Percentiles rank a stretch among this genome's conserved stretches.
Evolutionary conservation across 2,113 vertebrate species (phyloP).

Genomic region (Herpetotheres cachinnans): DNA sequence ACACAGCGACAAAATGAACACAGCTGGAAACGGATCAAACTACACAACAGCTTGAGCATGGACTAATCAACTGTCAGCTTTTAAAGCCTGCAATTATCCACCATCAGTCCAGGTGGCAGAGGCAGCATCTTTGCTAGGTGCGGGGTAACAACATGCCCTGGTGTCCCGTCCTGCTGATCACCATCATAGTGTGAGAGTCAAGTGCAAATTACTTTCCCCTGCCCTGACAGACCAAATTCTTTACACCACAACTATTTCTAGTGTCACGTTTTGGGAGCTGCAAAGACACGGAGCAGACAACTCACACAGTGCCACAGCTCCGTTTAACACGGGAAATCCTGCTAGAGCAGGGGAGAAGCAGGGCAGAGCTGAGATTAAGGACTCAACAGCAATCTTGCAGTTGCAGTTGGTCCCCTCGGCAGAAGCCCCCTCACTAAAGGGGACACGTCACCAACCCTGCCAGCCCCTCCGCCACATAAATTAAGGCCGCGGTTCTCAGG

Average conservation of each 20-base stretch:
- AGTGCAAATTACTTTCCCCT: not conserved
- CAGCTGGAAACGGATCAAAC: not conserved
- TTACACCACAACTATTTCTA: not conserved
- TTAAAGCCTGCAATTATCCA: not conserved
- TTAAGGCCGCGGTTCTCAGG: not conserved
- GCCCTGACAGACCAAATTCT: not conserved
- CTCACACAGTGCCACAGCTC: rapidly evolving
- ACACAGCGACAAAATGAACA: not conserved
- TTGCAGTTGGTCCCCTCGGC: not conserved
- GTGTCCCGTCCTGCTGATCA: rapidly evolving
- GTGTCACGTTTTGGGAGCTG: not conserved
- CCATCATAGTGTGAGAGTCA: not conserved
- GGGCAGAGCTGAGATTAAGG: not conserved
- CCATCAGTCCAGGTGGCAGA: not conserved
- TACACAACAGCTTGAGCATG: not conserved
- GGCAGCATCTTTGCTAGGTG: not conserved
- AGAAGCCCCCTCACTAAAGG: not conserved
- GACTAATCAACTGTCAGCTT: not conserved
- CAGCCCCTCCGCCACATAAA: not conserved
- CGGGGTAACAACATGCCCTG: not conserved
- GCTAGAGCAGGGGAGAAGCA: not conserved
- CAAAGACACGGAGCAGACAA: not conserved
- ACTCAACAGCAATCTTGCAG: not conserved
- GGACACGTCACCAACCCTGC: not conserved
- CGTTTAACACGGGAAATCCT: not conserved